Base-by-base conservation (phyloP, 2,888 invertebrate genomes). In the Exocentrus adspersus region DNA sequence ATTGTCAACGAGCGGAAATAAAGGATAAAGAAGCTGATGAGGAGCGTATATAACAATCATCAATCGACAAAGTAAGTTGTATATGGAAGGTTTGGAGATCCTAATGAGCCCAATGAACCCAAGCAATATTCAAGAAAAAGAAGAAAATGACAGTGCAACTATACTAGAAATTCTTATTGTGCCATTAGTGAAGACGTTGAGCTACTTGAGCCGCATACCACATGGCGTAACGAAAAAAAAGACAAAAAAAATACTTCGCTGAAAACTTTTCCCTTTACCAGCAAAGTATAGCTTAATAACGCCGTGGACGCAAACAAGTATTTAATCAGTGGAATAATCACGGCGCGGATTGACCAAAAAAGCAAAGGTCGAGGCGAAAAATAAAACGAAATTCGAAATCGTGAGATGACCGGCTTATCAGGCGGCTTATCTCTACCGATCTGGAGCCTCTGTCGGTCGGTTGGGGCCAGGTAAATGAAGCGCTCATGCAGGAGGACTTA, bases 401-500 rank as follows among this genome's bases (percentile, higher is more conserved):
- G 75, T 75, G 74, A 74, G 74, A 72, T 72, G 73, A 71, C 68
- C 73, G 60, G 68, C 69, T 72, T 72, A 73, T 75, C 75, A 68
- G 65, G 63, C 71, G 71, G 70, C 68, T 74, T 71, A 74, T 73
- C 73, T 70, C 43, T 54, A 56, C 64, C 60, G 69, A 72, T 72
- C 71, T 69, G 62, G 64, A 67, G 68, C 65, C 62, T 62, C 52
- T 59, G 59, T 51, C 59, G 59, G 59, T 17, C 51, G 42, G 32
- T 21, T 21, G 24, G 14, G 24, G 48, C 54, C 60, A 37, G 67
- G 66, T 70, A 68, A 70, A 69, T 71, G 69, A 71, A 69, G 71
- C 69, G 62, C 67, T 69, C 71, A 69, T 64, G 65, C 68, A 62
- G 46, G 54, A 48, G 61, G 21, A 54, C 54, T 54, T 54, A 54